Evolutionary conservation across 2,113 vertebrate species (phyloP), one percentile per base, ranked within the genome.

Genomic region (Dipodomys ordii): DNA sequence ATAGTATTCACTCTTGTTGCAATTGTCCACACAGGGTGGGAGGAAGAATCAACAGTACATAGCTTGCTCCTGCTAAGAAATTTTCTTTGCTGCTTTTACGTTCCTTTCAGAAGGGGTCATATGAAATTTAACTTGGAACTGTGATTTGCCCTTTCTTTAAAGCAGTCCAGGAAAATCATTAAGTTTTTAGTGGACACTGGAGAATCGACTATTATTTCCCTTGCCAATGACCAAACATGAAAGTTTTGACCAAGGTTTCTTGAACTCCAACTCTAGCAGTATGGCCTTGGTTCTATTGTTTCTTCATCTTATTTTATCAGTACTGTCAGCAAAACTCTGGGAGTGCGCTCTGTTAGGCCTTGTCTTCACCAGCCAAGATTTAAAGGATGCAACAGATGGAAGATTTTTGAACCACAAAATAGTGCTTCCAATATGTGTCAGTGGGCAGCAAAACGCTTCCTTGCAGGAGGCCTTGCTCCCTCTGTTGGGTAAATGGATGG

Each of bases 401-500:
- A 67, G 79, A 81, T 30, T 92, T 92, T 90, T 81, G 90, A 73
- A 35, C 87, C 39, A 64, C 62, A 79, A 32, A 94, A 49, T 49
- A 72, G 73, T 22, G 68, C 35, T 83, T 95, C 87, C 71, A n/a
- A 7, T 65, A 49, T 39, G 67, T 73, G 67, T 90, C 60, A 28
- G 82, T 46, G 67, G 90, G 89, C 81, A 87, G 90, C 7, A 25
- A 32, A 88, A 87, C 23, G 68, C 85, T 91, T 87, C 81, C 82
- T 90, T 32, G 60, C 0, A 15, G 90, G 92, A 93, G 67, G n/a
- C 69, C 92, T 53, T 89, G 90, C 84, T 97, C 85, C 62, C 81
- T 93, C 87, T 90, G 73, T 82, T 83, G 76, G 80, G 85, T 86
- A 73, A 95, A 94, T 79, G 62, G 83, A 96, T 91, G 88, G 16